phyloP scores from a whole-genome alignment of 2,113 vertebrate genomes.

The Eurystomus gularis region DNA sequence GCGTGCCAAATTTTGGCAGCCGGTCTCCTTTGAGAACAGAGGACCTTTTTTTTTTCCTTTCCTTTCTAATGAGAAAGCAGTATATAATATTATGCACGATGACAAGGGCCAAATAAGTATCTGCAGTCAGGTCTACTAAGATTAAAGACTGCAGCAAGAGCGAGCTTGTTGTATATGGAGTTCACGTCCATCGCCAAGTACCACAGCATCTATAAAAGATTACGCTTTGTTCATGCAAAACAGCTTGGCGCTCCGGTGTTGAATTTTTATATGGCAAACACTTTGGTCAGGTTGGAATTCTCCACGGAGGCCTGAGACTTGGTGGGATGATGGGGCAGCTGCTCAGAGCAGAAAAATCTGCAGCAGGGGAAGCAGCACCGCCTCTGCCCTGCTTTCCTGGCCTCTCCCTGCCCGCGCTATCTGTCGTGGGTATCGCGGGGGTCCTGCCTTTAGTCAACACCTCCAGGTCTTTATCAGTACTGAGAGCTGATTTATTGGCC shows the following conservation, averaged over 20 bases:
- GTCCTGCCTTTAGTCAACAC: neutral
- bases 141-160: slow-evolving; percentile 38
- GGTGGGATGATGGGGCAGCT: neutral
- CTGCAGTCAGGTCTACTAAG: slow-evolving; percentile 5
- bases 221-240: slow-evolving; percentile 10
- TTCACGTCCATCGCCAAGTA: neutral
- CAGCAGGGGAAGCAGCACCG: neutral
- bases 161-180: slow-evolving; percentile 1
- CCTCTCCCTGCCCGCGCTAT: rapidly evolving
- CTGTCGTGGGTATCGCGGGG: rapidly evolving
- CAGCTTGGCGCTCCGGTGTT: neutral
- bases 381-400: neutral
- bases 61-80: neutral
- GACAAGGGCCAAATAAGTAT: neutral
- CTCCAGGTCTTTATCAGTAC: neutral
- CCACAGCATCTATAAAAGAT: neutral
- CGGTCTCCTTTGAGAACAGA: neutral
- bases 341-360: neutral
- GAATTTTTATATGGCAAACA: neutral
- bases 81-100: neutral
- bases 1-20: neutral
- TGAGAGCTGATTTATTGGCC: neutral
- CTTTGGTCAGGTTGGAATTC: neutral
- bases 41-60: neutral
- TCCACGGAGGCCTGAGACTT: neutral